A percentile compares a stretch with the other conserved stretches of the same genome.
These are phyloP conservation scores for Microcaecilia unicolor DNA, from an alignment of 2,797 vertebrate genomes.

Conservation along the genomic window DNA sequence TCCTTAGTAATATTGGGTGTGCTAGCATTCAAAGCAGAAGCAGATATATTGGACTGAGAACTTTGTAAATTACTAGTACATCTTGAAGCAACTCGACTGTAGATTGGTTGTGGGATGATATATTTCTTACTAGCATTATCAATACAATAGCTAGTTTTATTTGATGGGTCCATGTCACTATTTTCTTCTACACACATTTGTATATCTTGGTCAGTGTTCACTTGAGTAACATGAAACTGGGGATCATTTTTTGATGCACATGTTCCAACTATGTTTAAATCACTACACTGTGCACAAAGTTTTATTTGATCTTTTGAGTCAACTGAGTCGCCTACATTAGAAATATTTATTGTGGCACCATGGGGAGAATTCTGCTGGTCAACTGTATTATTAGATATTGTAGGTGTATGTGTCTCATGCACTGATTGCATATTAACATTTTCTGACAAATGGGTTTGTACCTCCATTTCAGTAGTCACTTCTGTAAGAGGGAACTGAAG, in stretches of 20 bases:
- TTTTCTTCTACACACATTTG: slow-evolving; percentile 9
- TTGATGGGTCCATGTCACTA: slow-evolving; percentile 3
- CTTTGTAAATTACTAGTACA: background rate
- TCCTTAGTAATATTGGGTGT: slow-evolving; percentile 10
- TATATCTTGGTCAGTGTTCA: slow-evolving; percentile 18
- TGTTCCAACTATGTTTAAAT: background rate
- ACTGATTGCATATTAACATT: background rate
- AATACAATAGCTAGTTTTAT: slow-evolving; percentile 1
- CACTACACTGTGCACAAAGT: slow-evolving; percentile 9
- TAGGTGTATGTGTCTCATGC: background rate
- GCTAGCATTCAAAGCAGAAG: slow-evolving; percentile 1
- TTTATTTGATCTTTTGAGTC: slow-evolving; percentile 14
- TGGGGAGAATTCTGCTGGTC: slow-evolving; percentile 12
- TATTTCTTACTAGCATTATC: background rate
- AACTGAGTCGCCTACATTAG: slow-evolving; percentile 16
- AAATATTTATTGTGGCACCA: slow-evolving; percentile 4
- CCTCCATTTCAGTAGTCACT: background rate
- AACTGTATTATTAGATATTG: slow-evolving; percentile 10
- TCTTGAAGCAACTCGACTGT: slow-evolving; percentile 13
- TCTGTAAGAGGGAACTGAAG: background rate
- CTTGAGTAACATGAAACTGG: background rate
- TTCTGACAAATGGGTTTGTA: background rate
- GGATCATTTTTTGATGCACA: background rate
- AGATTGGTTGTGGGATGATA: slow-evolving; percentile 10
- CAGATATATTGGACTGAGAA: slow-evolving; percentile 12